Base-by-base conservation (phyloP, 2,113 vertebrate species). In the Gila orcuttii region DNA sequence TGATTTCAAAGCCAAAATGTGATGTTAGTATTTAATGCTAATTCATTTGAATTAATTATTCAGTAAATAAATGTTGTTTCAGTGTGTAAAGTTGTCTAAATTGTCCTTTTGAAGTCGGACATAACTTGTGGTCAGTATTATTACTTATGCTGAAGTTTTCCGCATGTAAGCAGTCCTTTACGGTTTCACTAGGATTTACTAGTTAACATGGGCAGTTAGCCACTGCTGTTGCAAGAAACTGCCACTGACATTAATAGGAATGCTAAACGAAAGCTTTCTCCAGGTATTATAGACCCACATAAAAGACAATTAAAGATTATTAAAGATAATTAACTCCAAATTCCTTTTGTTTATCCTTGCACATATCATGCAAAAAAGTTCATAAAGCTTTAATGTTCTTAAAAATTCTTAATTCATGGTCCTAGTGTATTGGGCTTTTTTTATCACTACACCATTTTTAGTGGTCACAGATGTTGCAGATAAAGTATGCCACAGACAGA, bases 391-490 rank as follows among this genome's bases (percentile, higher is more conserved):
- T 21, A 8, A 57, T 57, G 6, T 57, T 57, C 17, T 57, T 21
- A 21, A 2, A 21, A 57, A 21, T 21, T 57, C 17, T 55, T 55
- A 21, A 52, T 5, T 52, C 15, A 52, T 17, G 50, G 13, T 3
- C 47, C 47, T 12, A 13, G 13, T 50, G 15, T 55, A 55, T 17
- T 57, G 6, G 19, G 5, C 5, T 55, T 55, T 55, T 55, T 19
- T 55, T 55, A 55, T 55, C 52, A 55, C 17, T 0, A 19, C 15
- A 39, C 19, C 33, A 11, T 71, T 71, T 69, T 33, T 71, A 71
- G n/a, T 0, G 15, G 87, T 89, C 83, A 66, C 57, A 89, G 89
- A 74, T 74, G 50, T 75, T 50, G 23, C 23, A 83, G 25, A 73
- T 74, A 5, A n/a, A 74, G 66, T 11, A 31, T 74, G 55, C 60